A percentile compares a stretch with the other conserved stretches of the same genome.
phyloP scores from a whole-genome alignment of 2,888 invertebrate genomes.

The Phyto melanocephala region DNA sequence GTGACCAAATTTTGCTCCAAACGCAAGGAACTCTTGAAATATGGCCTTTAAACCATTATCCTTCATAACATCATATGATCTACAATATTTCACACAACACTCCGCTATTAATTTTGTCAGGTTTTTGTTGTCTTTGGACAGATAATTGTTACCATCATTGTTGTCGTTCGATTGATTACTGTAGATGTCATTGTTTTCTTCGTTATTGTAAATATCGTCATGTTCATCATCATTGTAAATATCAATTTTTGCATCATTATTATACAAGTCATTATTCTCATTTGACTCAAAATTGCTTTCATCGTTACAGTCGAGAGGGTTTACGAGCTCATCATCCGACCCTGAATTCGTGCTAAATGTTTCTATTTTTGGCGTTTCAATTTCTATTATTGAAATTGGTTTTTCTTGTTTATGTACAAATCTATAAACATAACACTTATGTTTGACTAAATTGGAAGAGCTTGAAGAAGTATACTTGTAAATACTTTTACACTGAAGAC shows the following conservation, averaged over 20 bases:
- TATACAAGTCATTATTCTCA: too few relatives aligned
- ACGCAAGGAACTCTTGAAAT: not conserved
- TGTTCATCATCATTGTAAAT: not conserved
- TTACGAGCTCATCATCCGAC: too few relatives aligned
- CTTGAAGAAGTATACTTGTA: not conserved
- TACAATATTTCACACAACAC: not conserved
- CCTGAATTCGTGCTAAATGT: too few relatives aligned
- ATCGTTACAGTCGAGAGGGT: too few relatives aligned
- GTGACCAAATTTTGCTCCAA: not conserved
- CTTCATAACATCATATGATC: not conserved
- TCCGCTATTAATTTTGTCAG: not conserved
- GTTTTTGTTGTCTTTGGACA: not conserved
- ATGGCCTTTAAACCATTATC: not conserved
- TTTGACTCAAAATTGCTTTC: too few relatives aligned
- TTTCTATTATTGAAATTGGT: not conserved
- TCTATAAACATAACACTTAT: not conserved
- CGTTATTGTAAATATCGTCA: too few relatives aligned
- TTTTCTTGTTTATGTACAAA: not conserved
- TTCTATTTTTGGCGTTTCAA: not conserved
- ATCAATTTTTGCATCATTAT: not conserved
- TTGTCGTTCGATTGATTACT: not conserved
- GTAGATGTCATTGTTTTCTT: not conserved
- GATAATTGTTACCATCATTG: too few relatives aligned
- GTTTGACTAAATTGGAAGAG: not conserved
- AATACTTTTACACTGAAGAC: not conserved